phyloP scores from a whole-genome alignment of 2,797 vertebrate genomes.

The Erpetoichthys calabaricus region DNA sequence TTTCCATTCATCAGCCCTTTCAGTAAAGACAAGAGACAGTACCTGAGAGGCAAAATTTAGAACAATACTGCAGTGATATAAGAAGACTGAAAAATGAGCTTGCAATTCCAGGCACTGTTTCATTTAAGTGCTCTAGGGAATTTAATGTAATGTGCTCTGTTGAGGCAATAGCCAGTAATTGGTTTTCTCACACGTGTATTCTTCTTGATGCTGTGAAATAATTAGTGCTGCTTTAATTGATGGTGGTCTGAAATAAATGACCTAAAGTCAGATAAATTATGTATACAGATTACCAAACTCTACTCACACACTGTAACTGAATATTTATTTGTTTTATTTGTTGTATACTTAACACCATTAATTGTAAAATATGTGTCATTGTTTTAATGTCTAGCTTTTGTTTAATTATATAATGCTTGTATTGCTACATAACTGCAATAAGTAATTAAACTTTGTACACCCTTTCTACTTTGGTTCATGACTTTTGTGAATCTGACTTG shows the following conservation, averaged over 20 bases:
- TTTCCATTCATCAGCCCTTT: too few relatives aligned
- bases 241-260: conserved; percentile 15
- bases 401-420: too few relatives aligned
- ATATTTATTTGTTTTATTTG: conserved; percentile 4
- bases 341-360: conserved; percentile 14
- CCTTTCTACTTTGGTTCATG: too few relatives aligned
- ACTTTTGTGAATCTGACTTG: too few relatives aligned
- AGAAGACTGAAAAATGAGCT: conserved; percentile 1
- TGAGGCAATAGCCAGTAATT: conserved; percentile 14
- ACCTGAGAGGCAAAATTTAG: too few relatives aligned
- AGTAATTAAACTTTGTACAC: too few relatives aligned
- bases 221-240: conserved; percentile 17
- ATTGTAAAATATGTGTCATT: conserved; percentile 6
- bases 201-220: conserved; percentile 15
- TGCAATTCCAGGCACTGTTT: conserved; percentile 2
- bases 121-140: conserved; percentile 3
- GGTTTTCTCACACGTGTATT: conserved; percentile 12
- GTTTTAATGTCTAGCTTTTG: too few relatives aligned
- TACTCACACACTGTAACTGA: neutral
- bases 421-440: too few relatives aligned
- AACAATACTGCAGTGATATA: too few relatives aligned
- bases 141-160: conserved; percentile 13
- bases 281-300: conserved; percentile 1
- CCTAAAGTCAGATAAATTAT: conserved; percentile 2
- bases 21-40: too few relatives aligned